Base-by-base conservation (phyloP, 2,113 vertebrate genomes). In the Pterocles orientalis region DNA sequence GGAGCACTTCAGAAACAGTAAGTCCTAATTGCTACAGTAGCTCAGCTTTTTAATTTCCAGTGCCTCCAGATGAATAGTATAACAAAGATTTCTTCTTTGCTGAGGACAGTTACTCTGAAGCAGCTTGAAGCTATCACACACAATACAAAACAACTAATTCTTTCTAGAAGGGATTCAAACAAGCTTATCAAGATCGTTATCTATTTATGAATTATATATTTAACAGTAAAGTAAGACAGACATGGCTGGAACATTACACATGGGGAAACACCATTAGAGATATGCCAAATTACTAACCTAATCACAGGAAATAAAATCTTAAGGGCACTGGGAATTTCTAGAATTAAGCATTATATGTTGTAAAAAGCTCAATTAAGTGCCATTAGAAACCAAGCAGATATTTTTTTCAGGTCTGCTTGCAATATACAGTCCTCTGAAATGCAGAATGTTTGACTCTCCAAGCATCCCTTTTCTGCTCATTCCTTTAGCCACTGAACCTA, bases 131-230 rank as follows among this genome's bases (percentile, higher is more conserved):
- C 90, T 97, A 95, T 97, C 92, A 95, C 82, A 94, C 23, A 21
- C 88, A 81, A 95, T 96, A 90, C 75, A 96, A 96, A 95, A 94
- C 90, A 96, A 97, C 89, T 94, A 83, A 96, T 97, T 97, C 97
- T 51, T 96, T 97, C 93, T 90, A 98, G 91, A 96, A 97, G 80
- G 92, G 79, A 97, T 93, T 97, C 96, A 96, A 97, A 97, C 71
- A 92, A 97, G 95, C 91, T 95, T 98, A 97, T 97, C 96, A 97
- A 95, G 91, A 93, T 88, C 92, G 86, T 95, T 98, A 89, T 97
- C 97, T 98, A 95, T 97, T 97, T 98, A 97, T 97, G 97, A 97
- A 97, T 94, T 96, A 97, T 92, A 98, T 96, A 94, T 97, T 96
- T 97, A 96, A 97, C 81, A 92, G 76, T 93, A 97, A 97, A 97